Conservation (phyloP, 1,140 invertebrate genomes). For the Sitodiplosis mosellana region DNA sequence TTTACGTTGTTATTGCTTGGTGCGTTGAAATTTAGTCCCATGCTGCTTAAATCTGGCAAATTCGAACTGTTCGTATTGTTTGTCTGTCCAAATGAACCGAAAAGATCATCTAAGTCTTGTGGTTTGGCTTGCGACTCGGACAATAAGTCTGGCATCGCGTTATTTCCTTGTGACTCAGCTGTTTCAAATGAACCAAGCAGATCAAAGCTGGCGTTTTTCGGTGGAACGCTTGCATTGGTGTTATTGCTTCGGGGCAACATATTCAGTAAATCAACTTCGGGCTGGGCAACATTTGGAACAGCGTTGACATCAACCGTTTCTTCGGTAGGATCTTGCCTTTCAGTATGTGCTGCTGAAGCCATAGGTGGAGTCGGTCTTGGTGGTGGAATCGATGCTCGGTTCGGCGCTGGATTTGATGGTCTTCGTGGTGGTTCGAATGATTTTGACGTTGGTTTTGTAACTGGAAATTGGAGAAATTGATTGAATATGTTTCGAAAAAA, state of each 20-base stretch:
- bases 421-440: conserved; percentile 4
- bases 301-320: conserved; percentile 19
- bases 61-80: conserved; percentile 1
- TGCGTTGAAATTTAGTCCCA: conserved; percentile 8
- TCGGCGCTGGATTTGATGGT: conserved; percentile 8
- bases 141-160: conserved; percentile 18
- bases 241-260: conserved; percentile 15
- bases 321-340: conserved; percentile 6
- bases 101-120: conserved; percentile 20
- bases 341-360: too few relatives aligned
- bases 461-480: conserved; percentile 8
- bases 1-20: conserved; percentile 1
- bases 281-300: conserved; percentile 3
- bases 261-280: conserved; percentile 30
- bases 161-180: conserved; percentile 8
- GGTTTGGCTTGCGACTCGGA: too few relatives aligned
- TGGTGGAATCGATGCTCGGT: not conserved
- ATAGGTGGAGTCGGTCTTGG: not conserved
- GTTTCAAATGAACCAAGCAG: conserved; percentile 35
- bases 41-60: conserved; percentile 3
- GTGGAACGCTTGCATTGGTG: not conserved
- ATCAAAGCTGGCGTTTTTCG: conserved; percentile 23
- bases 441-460: conserved; percentile 16
- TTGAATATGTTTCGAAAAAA: not conserved
- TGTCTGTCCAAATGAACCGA: conserved; percentile 12